phyloP scores from a whole-genome alignment of 2,888 invertebrate species.

The Acanthosepion esculentum region DNA sequence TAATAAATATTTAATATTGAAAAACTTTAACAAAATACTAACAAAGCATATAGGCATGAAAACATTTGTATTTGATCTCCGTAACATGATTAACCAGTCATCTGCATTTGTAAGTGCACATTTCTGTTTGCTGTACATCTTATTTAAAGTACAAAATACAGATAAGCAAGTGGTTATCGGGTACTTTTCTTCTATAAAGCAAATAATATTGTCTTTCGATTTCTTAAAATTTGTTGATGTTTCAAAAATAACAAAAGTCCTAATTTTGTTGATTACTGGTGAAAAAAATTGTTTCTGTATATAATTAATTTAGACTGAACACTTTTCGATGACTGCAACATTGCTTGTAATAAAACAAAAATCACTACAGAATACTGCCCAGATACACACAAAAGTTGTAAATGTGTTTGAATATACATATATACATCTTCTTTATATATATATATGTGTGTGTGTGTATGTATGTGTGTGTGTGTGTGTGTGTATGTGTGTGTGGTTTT shows the following conservation, averaged over 20 bases:
- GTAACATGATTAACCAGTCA: background rate
- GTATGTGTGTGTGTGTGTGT: background rate
- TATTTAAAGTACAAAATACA: background rate
- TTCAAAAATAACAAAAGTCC: background rate
- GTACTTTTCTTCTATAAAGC: background rate
- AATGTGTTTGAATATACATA: background rate
- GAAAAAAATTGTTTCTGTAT: background rate
- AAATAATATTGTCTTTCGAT: background rate
- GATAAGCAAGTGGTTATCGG: background rate
- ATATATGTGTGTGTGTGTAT: background rate
- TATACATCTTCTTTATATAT: background rate
- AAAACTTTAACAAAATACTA: background rate
- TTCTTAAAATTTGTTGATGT: background rate
- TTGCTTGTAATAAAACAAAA: background rate
- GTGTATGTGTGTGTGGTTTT: background rate
- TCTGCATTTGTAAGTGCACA: background rate
- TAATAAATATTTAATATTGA: background rate
- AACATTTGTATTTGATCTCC: background rate
- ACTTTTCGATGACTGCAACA: background rate
- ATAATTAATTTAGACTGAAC: slow-evolving; percentile 19
- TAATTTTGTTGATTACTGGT: background rate
- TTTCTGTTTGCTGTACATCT: background rate
- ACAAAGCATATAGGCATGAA: background rate
- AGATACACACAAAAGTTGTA: background rate
- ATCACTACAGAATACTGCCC: background rate